These are phyloP conservation scores for Anguilla rostrata DNA, from an alignment of 2,113 vertebrate genomes.

Conservation along the genomic window DNA sequence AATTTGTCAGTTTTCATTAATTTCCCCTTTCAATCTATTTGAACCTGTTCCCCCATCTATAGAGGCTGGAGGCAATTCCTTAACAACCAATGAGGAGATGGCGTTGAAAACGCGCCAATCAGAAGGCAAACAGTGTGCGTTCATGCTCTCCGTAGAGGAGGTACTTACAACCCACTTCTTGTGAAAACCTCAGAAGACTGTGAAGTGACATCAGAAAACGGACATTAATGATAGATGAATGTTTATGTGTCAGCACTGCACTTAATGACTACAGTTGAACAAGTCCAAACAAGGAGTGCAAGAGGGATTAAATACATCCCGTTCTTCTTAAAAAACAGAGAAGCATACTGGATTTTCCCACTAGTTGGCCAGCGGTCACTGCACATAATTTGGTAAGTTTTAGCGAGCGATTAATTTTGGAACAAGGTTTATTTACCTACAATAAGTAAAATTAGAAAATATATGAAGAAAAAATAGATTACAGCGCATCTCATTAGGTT, in stretches of 20 bases:
- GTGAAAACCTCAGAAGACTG: slow-evolving; percentile 30
- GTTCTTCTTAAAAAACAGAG: background rate
- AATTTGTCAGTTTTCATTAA: background rate
- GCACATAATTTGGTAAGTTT: background rate
- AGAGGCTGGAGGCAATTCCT: background rate
- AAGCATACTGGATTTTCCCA: background rate
- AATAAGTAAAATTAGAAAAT: background rate
- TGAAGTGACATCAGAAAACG: slow-evolving; percentile 36
- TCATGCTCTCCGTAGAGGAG: slow-evolving; percentile 29
- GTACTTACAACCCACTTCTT: slow-evolving; percentile 23
- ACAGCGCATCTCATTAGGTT: background rate
- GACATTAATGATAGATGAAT: slow-evolving; percentile 16
- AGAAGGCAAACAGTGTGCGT: slow-evolving; percentile 9
- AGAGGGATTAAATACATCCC: background rate
- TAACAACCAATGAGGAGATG: slow-evolving; percentile 40
- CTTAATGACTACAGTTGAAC: background rate
- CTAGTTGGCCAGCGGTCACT: background rate
- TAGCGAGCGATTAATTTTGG: background rate
- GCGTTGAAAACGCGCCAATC: slow-evolving; percentile 44
- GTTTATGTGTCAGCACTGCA: background rate
- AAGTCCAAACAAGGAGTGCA: background rate
- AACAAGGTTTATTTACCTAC: background rate
- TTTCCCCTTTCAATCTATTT: background rate
- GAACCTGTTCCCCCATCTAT: background rate
- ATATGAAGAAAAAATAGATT: background rate